These are phyloP conservation scores for Allygus modestus DNA, from an alignment of 2,888 invertebrate species.

Conservation along the genomic window DNA sequence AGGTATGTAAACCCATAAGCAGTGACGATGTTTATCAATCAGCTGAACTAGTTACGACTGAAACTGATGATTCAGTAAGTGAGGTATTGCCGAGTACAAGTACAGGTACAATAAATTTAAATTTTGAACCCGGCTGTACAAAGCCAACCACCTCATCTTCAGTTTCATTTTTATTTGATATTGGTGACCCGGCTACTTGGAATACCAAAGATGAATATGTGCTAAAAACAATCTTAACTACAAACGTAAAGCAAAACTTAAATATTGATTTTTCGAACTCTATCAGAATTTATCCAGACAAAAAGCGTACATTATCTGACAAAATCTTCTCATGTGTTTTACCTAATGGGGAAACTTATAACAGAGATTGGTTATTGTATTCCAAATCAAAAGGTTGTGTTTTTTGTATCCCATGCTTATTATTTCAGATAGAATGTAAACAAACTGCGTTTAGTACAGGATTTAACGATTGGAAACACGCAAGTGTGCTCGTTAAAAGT, in stretches of 20 bases:
- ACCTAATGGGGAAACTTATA: constrained; percentile 27
- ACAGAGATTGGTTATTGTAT: constrained; percentile 55
- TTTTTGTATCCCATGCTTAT: constrained; percentile 49
- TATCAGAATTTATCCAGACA: neutral
- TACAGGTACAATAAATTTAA: neutral
- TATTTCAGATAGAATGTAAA: constrained; percentile 45
- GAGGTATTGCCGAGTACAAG: constrained; percentile 3
- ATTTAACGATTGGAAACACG: constrained; percentile 51
- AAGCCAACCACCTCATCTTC: constrained; percentile 16
- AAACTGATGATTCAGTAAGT: constrained; percentile 8
- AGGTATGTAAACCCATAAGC: constrained; percentile 38
- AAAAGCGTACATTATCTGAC: constrained; percentile 14
- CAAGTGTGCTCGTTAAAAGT: constrained; percentile 21
- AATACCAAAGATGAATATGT: constrained; percentile 5
- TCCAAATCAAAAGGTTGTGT: constrained; percentile 43
- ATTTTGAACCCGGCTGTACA: constrained; percentile 3
- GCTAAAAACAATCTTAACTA: constrained; percentile 19
- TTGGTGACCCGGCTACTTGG: constrained; percentile 31
- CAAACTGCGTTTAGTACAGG: constrained; percentile 18
- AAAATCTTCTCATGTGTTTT: constrained; percentile 27
- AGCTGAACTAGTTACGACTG: neutral
- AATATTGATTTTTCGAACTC: constrained; percentile 27
- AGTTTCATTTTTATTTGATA: constrained; percentile 27
- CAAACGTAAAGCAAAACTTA: constrained; percentile 22
- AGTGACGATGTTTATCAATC: constrained; percentile 34